Evolutionary conservation across 1,140 invertebrate genomes (phyloP).

Genomic region (Drosophila pallidifrons): DNA sequence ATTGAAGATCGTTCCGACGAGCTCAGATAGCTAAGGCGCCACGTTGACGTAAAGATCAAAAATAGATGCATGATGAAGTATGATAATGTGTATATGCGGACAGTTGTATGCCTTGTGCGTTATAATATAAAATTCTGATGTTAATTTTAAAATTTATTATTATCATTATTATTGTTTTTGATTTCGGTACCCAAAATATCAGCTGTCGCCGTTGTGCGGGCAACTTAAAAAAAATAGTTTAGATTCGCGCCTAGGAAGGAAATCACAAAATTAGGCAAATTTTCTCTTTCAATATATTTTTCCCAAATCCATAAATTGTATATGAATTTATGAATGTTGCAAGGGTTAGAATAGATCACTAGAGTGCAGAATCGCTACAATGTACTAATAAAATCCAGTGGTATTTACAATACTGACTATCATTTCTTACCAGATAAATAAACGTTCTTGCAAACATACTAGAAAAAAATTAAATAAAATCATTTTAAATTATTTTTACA

Average conservation of each 20-base stretch:
- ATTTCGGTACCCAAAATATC: conserved; percentile 18
- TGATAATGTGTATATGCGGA: conserved; percentile 29
- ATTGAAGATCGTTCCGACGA: neutral
- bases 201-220: conserved; percentile 23
- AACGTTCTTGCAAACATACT: neutral
- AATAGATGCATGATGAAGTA: conserved; percentile 10
- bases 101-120: conserved; percentile 34
- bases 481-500: too few species aligned
- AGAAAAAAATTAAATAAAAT: too few species aligned
- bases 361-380: too few species aligned
- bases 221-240: neutral
- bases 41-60: conserved; percentile 17
- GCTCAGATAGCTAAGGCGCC: neutral
- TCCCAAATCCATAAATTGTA: conserved; percentile 9
- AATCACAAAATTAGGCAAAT: neutral
- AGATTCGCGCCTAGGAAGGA: neutral
- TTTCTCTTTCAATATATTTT: conserved; percentile 10
- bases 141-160: conserved; percentile 33
- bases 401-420: too few species aligned
- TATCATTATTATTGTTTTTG: conserved; percentile 28
- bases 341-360: conserved; percentile 29
- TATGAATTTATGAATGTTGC: neutral
- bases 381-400: too few species aligned
- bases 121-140: conserved; percentile 30
- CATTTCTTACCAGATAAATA: neutral